phyloP scores from a whole-genome alignment of 2,113 vertebrate species.

The Calidris pygmaea region DNA sequence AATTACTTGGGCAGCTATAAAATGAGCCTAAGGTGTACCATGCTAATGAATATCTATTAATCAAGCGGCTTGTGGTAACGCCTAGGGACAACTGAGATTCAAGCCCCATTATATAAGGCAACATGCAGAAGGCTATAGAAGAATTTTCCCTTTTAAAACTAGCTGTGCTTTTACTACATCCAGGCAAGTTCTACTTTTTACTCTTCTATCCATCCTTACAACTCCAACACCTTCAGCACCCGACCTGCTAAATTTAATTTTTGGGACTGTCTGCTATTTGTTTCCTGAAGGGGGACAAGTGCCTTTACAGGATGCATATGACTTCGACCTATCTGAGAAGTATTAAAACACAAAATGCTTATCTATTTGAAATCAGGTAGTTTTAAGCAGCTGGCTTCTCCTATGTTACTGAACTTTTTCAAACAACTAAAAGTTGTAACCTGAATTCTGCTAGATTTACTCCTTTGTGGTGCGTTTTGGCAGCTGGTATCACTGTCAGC shows the following conservation, averaged over 20 bases:
- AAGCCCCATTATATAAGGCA: neutral
- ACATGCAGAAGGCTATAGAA: neutral
- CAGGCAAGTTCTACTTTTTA: neutral
- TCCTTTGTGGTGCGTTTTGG: neutral
- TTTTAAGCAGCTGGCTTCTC: neutral
- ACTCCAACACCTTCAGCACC: neutral
- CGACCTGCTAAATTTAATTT: neutral
- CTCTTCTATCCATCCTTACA: neutral
- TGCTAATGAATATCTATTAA: conserved; percentile 36
- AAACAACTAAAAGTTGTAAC: neutral
- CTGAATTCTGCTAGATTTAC: neutral
- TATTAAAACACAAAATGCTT: neutral
- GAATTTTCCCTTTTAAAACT: conserved; percentile 14
- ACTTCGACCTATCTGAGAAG: neutral
- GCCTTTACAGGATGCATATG: neutral
- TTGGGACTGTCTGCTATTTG: neutral
- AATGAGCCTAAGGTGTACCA: neutral
- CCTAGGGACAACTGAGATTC: neutral
- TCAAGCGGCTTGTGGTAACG: neutral
- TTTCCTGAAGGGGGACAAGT: neutral
- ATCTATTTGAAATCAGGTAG: neutral
- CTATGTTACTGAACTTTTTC: neutral
- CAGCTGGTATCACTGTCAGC: neutral
- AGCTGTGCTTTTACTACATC: neutral
- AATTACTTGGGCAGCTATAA: neutral